phyloP scores from a whole-genome alignment of 2,797 vertebrate species.

The Anguilla obscura region DNA sequence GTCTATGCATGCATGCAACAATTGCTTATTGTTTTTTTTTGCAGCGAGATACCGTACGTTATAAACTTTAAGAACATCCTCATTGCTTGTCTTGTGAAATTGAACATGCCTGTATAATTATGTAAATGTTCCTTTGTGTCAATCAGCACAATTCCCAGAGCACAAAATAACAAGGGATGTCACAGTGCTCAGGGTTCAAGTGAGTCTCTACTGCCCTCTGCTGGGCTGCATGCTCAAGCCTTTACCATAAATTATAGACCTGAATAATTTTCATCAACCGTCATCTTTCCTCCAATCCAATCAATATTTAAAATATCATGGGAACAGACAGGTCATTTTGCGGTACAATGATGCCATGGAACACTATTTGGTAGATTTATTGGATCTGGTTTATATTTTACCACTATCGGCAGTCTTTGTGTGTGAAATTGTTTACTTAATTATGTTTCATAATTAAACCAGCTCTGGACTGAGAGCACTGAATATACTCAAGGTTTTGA shows the following conservation, averaged over 20 bases:
- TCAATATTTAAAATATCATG: not conserved
- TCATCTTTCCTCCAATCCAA: not conserved
- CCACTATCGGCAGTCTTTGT: not conserved
- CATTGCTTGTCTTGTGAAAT: not conserved
- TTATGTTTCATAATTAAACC: not conserved
- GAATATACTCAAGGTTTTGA: not conserved
- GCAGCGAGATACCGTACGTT: not conserved
- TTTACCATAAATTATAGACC: not conserved
- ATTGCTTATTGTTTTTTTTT: no score
- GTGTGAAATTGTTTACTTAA: not conserved
- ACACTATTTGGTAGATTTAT: not conserved
- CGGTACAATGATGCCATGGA: not conserved
- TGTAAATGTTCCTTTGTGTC: not conserved
- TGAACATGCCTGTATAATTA: not conserved
- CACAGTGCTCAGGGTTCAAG: not conserved
- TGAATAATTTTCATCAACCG: not conserved
- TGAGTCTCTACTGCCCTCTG: constrained; percentile 30
- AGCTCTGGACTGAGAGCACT: not conserved
- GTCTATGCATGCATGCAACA: not conserved
- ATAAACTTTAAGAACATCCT: not conserved
- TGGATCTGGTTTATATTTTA: not conserved
- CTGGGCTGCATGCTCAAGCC: not conserved
- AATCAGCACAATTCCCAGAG: not conserved
- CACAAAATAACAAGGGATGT: not conserved
- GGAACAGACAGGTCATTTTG: not conserved